Base-by-base conservation (phyloP, 2,113 vertebrate species). In the Pachycephala philippinensis region DNA sequence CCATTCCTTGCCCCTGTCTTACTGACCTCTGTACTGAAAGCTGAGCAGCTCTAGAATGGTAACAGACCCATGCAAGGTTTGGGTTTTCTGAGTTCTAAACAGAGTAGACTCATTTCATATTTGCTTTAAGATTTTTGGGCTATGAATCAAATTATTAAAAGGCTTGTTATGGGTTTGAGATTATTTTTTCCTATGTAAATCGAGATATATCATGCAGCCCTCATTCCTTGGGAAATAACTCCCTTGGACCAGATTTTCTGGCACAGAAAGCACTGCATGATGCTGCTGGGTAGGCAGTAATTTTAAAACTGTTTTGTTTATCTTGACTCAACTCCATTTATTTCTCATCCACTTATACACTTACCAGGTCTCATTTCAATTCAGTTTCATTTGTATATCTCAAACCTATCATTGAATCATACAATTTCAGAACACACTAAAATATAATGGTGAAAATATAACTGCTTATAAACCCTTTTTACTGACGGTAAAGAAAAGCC, bases 281-380 rank as follows among this genome's bases (percentile, higher is more conserved):
- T 77, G 47, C 15, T 4, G 3, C 28, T 33, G 28, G 71, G 79
- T 80, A 89, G 45, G 56, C 71, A 92, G 45, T 65, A 86, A 88
- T 90, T 88, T 76, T 93, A 57, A 79, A 95, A 86, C 50, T 15
- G 33, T 33, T 84, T 59, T 96, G 71, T 88, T 95, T 88, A 61
- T 88, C 83, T 88, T 77, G 71, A 94, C 80, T 88, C 75, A 80
- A 57, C 23, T 88, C 59, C 63, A 90, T 76, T 81, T 86, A 85
- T 72, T 96, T 91, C 63, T 88, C 33, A 57, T 74, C 40, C 50
- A 59, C 66, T 85, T 83, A 45, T 33, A 86, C 53, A 61, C 28
- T 85, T 71, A 93, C 8, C 66, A 74, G 85, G 54, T 49, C 47
- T 65, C 71, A 80, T 53, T 91, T 94, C 68, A 91, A 50, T 64